Conservation (phyloP, 2,113 vertebrate genomes). For the Notiomystis cincta region DNA sequence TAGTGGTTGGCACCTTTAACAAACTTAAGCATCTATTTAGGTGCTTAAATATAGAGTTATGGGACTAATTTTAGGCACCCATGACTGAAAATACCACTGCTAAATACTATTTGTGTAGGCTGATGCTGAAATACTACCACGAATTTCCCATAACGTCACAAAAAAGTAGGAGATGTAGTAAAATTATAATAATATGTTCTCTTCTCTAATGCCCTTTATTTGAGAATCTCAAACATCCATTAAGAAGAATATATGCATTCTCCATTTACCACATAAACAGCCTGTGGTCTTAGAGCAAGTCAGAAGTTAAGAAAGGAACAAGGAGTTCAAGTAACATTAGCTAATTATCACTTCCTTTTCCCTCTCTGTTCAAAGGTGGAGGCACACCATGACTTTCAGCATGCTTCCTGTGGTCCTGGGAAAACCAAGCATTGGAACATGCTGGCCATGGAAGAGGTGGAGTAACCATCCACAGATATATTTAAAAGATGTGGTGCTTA, state of each 20-base stretch:
- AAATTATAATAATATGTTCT: slow-evolving; percentile 16
- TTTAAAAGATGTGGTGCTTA: not conserved
- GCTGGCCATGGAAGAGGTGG: not conserved
- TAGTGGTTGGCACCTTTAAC: not conserved
- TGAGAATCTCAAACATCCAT: not conserved
- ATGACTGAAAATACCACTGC: not conserved
- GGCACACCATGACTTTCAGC: not conserved
- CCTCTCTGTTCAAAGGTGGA: not conserved
- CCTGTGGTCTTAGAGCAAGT: not conserved
- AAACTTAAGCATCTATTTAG: not conserved
- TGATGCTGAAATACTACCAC: not conserved
- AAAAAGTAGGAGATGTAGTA: not conserved
- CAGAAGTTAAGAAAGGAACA: not conserved
- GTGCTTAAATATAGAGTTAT: not conserved
- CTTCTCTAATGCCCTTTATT: not conserved
- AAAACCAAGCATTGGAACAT: not conserved
- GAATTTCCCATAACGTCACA: not conserved
- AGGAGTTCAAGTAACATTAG: not conserved
- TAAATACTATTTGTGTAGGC: not conserved
- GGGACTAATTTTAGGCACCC: not conserved
- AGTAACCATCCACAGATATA: not conserved
- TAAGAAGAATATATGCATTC: not conserved
- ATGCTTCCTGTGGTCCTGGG: not conserved
- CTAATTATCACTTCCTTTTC: not conserved
- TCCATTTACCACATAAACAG: not conserved